Evolutionary conservation across 1,140 invertebrate species (phyloP), one percentile per base, ranked within the genome.

Genomic region (Pachypeltis micranthus): DNA sequence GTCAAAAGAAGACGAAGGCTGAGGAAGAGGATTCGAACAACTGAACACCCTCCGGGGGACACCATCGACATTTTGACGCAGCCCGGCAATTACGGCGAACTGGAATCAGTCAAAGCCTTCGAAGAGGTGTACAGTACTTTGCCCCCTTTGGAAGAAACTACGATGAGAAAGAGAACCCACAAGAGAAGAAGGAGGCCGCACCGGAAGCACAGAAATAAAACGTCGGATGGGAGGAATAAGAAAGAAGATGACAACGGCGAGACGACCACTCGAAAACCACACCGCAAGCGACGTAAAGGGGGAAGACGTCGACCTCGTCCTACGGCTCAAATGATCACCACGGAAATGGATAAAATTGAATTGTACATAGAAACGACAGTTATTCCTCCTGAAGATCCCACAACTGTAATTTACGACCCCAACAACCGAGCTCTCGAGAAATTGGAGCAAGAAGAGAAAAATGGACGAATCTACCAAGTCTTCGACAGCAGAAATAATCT

Each of bases 181-280:
- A 72, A 74, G 59, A 73, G 74, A 70, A 72, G 75, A 68, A 76
- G 74, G 65, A 67, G 69, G 58, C 68, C 67, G 1, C 28, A 57
- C 16, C 62, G 61, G 26, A 65, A 54, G 56, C 57, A 65, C 19
- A 61, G n/a, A n/a, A n/a, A n/a, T n/a, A n/a, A n/a, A n/a, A n/a
- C n/a, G n/a, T n/a, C n/a, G n/a, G n/a, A n/a, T n/a, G n/a, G n/a
- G n/a, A n/a, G n/a, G n/a, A n/a, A n/a, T n/a, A n/a, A n/a, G n/a
- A n/a, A n/a, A n/a, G n/a, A 25, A 7, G 25, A 29, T 29, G 58
- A 67, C 12, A 57, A 21, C 29, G 24, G 28, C 23, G 47, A 14
- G 21, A 29, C 14, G n/a, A 44, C 24, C 21, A 58, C n/a, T 23
- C 55, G 16, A 59, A 60, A 68, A 58, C 34, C 31, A 56, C 24